phyloP scores from a whole-genome alignment of 2,888 invertebrate genomes.

The Megamerina dolium region DNA sequence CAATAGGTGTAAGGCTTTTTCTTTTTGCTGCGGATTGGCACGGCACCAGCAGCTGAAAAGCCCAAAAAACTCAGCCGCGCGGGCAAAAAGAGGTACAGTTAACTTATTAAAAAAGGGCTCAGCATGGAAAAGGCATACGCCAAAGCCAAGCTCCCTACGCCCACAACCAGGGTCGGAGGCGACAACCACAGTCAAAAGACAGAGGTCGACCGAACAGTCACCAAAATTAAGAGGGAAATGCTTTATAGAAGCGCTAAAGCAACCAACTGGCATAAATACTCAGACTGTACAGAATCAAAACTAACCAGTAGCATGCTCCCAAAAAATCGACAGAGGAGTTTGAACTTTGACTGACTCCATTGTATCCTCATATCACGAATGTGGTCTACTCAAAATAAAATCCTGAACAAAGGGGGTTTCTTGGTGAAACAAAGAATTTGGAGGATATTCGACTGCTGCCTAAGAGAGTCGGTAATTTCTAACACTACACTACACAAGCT shows the following conservation, averaged over 20 bases:
- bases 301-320: not conserved
- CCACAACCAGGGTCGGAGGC: too few species aligned
- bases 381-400: not conserved
- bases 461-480: not conserved
- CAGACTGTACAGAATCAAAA: not conserved
- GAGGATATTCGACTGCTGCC: too few species aligned
- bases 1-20: too few species aligned
- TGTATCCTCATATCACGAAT: not conserved
- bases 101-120: too few species aligned
- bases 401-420: not conserved
- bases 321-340: not conserved
- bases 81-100: too few species aligned
- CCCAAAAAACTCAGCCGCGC: too few species aligned
- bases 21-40: too few species aligned
- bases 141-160: too few species aligned
- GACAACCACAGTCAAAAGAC: too few species aligned
- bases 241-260: not conserved
- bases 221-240: not conserved
- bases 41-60: too few species aligned
- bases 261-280: not conserved
- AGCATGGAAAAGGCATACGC: too few species aligned
- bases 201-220: too few species aligned
- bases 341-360: not conserved
- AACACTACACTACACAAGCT: not conserved
- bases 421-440: not conserved